Conservation (phyloP, 1,140 invertebrate species). For the Drosophila carrolli region DNA sequence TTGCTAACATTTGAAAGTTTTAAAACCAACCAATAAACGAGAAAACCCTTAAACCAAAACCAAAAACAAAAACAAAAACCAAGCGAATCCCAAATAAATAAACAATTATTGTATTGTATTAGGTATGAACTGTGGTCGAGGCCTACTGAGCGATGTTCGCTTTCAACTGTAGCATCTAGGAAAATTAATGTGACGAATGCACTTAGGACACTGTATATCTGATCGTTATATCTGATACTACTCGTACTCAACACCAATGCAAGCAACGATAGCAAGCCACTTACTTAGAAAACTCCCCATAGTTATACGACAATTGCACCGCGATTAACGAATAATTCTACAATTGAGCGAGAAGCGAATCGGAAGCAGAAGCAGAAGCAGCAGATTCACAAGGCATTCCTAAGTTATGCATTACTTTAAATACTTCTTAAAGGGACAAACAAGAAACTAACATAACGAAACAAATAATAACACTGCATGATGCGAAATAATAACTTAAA, state of each 20-base stretch:
- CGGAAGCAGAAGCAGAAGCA: conserved; percentile 5
- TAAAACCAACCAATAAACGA: conserved; percentile 55
- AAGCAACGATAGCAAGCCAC: conserved; percentile 72
- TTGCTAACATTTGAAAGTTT: conserved; percentile 57
- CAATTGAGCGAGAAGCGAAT: conserved; percentile 15
- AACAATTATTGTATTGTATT: conserved; percentile 48
- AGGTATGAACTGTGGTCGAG: conserved; percentile 67
- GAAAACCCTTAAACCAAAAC: conserved; percentile 9
- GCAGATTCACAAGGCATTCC: conserved; percentile 44
- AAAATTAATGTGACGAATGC: conserved; percentile 57
- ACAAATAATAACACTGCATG: conserved; percentile 45
- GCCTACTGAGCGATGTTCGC: conserved; percentile 83
- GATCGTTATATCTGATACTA: conserved; percentile 46
- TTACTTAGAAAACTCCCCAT: conserved; percentile 66
- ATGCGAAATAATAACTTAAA: conserved; percentile 57
- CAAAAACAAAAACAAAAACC: conserved; percentile 12
- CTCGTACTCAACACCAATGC: conserved; percentile 51
- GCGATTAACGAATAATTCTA: conserved; percentile 39
- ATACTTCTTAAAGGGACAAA: conserved; percentile 29
- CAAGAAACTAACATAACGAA: conserved; percentile 29
- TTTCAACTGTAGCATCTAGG: conserved; percentile 77
- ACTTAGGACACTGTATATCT: conserved; percentile 38
- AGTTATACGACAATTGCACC: conserved; percentile 41
- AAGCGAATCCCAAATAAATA: conserved; percentile 29
- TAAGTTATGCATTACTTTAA: conserved; percentile 58